A percentile compares a stretch with the other conserved stretches of the same genome.
Evolutionary conservation across 2,888 invertebrate genomes (phyloP).

Genomic region (Sericinus montela): DNA sequence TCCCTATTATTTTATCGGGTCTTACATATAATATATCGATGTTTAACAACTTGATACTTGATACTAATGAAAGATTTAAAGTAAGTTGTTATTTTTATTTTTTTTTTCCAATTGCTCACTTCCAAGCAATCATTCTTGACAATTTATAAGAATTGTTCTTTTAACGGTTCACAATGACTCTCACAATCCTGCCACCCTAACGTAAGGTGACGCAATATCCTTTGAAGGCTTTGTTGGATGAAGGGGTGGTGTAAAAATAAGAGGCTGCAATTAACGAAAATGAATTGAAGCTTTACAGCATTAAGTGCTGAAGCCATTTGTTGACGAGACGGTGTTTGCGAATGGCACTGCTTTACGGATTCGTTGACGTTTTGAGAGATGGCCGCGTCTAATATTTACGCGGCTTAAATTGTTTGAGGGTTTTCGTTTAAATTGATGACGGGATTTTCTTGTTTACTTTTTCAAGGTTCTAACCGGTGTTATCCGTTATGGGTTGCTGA

Average conservation of each 20-base stretch:
- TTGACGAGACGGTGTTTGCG: conserved; percentile 35
- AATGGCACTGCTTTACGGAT: conserved; percentile 32
- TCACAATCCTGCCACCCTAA: neutral
- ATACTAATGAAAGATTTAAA: too few relatives aligned
- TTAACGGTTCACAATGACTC: neutral
- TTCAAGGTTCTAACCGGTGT: conserved; percentile 11
- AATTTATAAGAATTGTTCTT: neutral
- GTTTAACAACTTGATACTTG: too few relatives aligned
- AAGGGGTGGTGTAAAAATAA: conserved; percentile 34
- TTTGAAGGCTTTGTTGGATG: conserved; percentile 9
- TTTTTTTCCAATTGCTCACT: too few relatives aligned
- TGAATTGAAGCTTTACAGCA: conserved; percentile 56
- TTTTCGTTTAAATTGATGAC: conserved; percentile 35
- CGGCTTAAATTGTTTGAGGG: conserved; percentile 46
- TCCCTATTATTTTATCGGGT: too few relatives aligned
- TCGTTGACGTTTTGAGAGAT: conserved; percentile 54
- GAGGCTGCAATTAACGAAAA: conserved; percentile 49
- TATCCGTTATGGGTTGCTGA: neutral
- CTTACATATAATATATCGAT: too few relatives aligned
- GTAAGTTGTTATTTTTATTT: too few relatives aligned
- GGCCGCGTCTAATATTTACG: conserved; percentile 45
- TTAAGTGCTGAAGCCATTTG: conserved; percentile 46
- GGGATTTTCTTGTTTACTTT: conserved; percentile 35
- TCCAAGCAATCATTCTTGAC: too few relatives aligned
- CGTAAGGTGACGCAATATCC: conserved; percentile 8